phyloP scores from a whole-genome alignment of 2,113 vertebrate genomes.

The Gobio gobio region DNA sequence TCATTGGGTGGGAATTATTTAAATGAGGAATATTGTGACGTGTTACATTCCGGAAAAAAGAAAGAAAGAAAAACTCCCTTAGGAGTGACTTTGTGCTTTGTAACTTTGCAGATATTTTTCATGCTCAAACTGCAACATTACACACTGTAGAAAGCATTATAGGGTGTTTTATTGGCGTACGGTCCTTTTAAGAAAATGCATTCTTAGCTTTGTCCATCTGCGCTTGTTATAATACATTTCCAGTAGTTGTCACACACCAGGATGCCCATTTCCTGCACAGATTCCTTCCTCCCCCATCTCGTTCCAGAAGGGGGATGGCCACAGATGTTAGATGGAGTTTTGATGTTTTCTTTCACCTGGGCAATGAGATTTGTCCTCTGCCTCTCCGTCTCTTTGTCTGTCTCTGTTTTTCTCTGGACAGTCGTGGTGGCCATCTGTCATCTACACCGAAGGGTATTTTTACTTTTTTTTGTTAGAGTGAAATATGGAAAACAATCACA shows the following conservation, averaged over 20 bases:
- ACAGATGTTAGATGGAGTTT: conserved; percentile 3
- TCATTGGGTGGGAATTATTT: too few relatives aligned
- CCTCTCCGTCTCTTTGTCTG: conserved; percentile 4
- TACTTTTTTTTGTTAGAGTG: background rate
- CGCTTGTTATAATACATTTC: background rate
- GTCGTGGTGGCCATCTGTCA: conserved; percentile 30
- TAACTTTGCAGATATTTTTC: too few relatives aligned
- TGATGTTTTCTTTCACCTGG: conserved; percentile 31
- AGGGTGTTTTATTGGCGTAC: background rate
- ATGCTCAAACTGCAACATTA: too few relatives aligned
- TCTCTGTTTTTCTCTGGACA: background rate
- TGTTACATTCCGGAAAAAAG: too few relatives aligned
- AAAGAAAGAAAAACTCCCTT: too few relatives aligned
- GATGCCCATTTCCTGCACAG: background rate
- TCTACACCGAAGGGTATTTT: conserved; percentile 23
- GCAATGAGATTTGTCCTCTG: background rate
- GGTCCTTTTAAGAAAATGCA: background rate
- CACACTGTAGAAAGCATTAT: too few relatives aligned
- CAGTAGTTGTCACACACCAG: background rate
- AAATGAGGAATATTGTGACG: too few relatives aligned
- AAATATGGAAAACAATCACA: conserved; percentile 3
- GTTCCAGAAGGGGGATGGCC: background rate
- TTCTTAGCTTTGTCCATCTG: background rate
- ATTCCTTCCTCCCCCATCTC: background rate
- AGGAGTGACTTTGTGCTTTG: too few relatives aligned